Conservation (phyloP, 2,888 invertebrate genomes). For the Drosophila macrospina region DNA sequence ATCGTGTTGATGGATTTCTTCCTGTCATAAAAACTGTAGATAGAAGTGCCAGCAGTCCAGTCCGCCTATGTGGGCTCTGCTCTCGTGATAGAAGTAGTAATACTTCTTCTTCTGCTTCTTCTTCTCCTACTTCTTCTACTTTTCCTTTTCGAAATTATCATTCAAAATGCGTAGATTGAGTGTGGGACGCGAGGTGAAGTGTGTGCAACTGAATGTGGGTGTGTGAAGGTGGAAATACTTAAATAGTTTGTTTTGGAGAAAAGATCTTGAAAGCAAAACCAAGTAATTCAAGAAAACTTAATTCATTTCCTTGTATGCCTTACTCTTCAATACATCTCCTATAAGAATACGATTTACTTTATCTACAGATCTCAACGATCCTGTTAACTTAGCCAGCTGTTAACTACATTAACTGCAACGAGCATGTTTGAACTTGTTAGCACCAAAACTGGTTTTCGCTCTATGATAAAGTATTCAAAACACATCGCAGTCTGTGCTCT, state of each 20-base stretch:
- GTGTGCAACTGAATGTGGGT: constrained; percentile 27
- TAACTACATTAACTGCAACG: constrained; percentile 23
- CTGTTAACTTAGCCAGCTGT: constrained; percentile 12
- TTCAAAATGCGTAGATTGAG: constrained; percentile 51
- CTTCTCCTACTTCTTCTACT: constrained; percentile 22
- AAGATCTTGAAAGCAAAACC: no score
- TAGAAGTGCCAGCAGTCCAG: constrained; percentile 51
- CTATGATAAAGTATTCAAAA: constrained; percentile 58
- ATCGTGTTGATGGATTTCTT: constrained; percentile 78
- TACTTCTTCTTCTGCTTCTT: constrained; percentile 16
- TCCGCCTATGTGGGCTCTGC: constrained; percentile 52
- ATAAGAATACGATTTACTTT: no score
- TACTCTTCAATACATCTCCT: no score
- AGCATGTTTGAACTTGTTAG: constrained; percentile 37
- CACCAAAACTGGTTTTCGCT: constrained; percentile 34
- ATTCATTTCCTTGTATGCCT: no score
- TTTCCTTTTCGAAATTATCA: constrained; percentile 55
- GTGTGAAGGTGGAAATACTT: constrained; percentile 18
- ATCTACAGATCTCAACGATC: constrained; percentile 17
- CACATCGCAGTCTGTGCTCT: constrained; percentile 35
- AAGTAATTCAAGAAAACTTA: no score
- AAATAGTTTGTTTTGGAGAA: neutral
- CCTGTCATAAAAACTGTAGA: constrained; percentile 68
- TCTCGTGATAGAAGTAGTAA: constrained; percentile 59
- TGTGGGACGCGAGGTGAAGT: constrained; percentile 27